These are phyloP conservation scores for Nomada hirtipes DNA, from an alignment of 2,888 invertebrate genomes.

Conservation along the genomic window DNA sequence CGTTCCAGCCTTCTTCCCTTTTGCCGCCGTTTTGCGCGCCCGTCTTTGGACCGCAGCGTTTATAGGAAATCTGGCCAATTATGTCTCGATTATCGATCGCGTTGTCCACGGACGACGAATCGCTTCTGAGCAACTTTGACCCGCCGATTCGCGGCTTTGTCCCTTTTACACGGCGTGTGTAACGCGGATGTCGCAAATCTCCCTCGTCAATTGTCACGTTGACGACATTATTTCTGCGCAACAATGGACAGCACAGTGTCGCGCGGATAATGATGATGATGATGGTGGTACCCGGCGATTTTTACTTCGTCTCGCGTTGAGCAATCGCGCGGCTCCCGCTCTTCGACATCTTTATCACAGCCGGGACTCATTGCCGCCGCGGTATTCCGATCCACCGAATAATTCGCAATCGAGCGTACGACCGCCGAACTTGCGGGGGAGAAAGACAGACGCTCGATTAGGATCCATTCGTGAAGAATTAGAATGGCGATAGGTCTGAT, in stretches of 20 bases:
- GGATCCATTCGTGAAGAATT: too few species aligned
- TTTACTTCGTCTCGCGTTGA: background rate
- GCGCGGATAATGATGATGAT: background rate
- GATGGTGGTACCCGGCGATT: slow-evolving; percentile 11
- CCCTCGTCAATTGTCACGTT: slow-evolving; percentile 27
- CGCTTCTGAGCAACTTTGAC: slow-evolving; percentile 15
- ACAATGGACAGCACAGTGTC: slow-evolving; percentile 10
- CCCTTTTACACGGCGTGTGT: slow-evolving; percentile 3
- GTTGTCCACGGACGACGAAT: background rate
- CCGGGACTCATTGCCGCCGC: too few species aligned
- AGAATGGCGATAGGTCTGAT: too few species aligned
- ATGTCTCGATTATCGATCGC: slow-evolving; percentile 32
- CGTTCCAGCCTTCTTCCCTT: too few species aligned
- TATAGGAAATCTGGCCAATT: slow-evolving; percentile 8
- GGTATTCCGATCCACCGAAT: too few species aligned
- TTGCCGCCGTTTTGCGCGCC: background rate
- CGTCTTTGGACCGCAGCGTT: slow-evolving; percentile 10
- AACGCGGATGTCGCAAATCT: slow-evolving; percentile 49
- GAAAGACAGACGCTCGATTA: too few species aligned
- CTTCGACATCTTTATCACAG: too few species aligned
- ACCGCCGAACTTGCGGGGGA: too few species aligned
- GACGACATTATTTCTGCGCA: slow-evolving; percentile 24
- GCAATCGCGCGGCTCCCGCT: background rate
- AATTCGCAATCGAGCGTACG: too few species aligned
- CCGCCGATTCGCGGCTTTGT: slow-evolving; percentile 19